Percentiles rank a stretch among this genome's conserved stretches.
Evolutionary conservation across 2,113 vertebrate genomes (phyloP).

Genomic region (Perca flavescens): DNA sequence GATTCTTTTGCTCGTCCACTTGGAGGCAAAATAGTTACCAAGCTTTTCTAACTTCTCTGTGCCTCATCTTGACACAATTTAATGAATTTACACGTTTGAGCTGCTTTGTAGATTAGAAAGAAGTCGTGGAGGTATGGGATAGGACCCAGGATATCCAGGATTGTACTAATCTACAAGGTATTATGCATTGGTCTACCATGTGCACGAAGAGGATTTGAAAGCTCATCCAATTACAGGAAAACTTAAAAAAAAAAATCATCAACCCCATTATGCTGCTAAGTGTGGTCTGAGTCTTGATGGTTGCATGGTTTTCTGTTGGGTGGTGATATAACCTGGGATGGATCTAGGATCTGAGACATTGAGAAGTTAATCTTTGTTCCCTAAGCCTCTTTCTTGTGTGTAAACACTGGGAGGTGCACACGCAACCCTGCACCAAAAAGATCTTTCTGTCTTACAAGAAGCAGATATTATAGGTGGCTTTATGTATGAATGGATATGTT

Average conservation of each 20-base stretch:
- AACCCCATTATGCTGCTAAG: conserved; percentile 5
- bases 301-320: not conserved
- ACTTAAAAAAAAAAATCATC: not conserved
- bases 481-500: not conserved
- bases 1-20: not conserved
- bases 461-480: not conserved
- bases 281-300: not conserved
- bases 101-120: not conserved
- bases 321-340: not conserved
- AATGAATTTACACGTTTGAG: not conserved
- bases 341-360: not conserved
- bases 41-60: not conserved
- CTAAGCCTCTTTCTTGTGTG: not conserved
- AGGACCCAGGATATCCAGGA: not conserved
- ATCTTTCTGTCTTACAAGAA: not conserved
- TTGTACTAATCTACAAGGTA: not conserved
- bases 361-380: not conserved
- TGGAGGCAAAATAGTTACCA: too few species aligned
- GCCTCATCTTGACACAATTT: not conserved
- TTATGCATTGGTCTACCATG: not conserved
- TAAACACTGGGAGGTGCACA: conserved; percentile 1
- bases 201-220: conserved; percentile 11
- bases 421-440: not conserved
- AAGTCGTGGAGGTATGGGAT: not conserved
- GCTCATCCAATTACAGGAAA: conserved; percentile 25